phyloP scores from a whole-genome alignment of 2,113 vertebrate genomes.

The Oncorhynchus masou region DNA sequence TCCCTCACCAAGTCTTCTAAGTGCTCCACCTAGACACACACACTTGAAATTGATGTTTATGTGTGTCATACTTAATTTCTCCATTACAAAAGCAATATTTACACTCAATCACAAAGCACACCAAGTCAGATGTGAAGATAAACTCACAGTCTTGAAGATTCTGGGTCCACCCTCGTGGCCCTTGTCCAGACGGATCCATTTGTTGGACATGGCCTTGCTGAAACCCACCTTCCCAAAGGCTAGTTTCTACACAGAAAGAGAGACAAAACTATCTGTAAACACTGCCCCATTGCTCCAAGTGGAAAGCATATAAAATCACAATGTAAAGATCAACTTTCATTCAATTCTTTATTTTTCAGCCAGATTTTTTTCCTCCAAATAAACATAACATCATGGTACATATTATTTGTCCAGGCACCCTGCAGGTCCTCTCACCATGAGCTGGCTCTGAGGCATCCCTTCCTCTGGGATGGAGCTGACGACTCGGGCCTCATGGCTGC shows the following conservation, averaged over 20 bases:
- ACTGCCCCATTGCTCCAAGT: background rate
- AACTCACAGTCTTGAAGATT: slow-evolving; percentile 78
- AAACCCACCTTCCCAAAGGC: slow-evolving; percentile 90
- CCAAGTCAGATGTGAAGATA: rapidly evolving
- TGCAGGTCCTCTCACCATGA: slow-evolving; percentile 78
- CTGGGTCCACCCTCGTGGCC: slow-evolving; percentile 75
- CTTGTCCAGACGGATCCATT: slow-evolving; percentile 91
- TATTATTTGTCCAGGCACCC: too few relatives aligned
- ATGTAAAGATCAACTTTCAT: background rate
- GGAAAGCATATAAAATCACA: background rate
- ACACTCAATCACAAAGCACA: background rate
- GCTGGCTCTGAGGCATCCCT: slow-evolving; percentile 82
- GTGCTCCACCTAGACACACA: slow-evolving; percentile 71
- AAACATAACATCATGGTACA: background rate
- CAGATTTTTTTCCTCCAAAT: background rate
- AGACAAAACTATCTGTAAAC: background rate
- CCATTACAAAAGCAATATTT: background rate
- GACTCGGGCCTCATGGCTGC: slow-evolving; percentile 89
- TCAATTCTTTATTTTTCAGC: background rate
- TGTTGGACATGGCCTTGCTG: slow-evolving; percentile 97
- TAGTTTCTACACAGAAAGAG: slow-evolving; percentile 73
- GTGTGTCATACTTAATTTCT: background rate
- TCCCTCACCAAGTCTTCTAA: slow-evolving; percentile 82
- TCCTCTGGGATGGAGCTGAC: slow-evolving; percentile 76
- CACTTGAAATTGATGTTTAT: rapidly evolving